A percentile compares a stretch with the other conserved stretches of the same genome.
phyloP scores from a whole-genome alignment of 2,888 invertebrate genomes.

The Omphaloscelis lunosa region DNA sequence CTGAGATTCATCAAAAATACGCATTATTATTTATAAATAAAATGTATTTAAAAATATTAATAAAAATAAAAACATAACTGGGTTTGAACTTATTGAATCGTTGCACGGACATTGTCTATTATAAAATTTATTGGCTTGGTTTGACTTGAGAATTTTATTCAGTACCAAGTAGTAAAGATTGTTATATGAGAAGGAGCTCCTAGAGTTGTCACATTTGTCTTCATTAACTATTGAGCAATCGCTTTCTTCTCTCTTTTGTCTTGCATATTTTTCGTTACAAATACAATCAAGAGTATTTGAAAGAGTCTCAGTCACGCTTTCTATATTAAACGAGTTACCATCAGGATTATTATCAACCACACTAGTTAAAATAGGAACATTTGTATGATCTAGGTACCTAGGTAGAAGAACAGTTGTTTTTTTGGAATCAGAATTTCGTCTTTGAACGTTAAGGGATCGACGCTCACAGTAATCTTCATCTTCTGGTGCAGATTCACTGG shows the following conservation, averaged over 20 bases:
- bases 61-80: conserved; percentile 42
- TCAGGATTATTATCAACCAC: neutral
- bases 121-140: conserved; percentile 19
- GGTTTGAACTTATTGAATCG: conserved; percentile 42
- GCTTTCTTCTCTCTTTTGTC: conserved; percentile 69
- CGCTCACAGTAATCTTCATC: conserved; percentile 87
- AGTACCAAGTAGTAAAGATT: conserved; percentile 54
- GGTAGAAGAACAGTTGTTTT: conserved; percentile 1
- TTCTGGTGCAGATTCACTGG: conserved; percentile 46
- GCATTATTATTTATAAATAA: conserved; percentile 24
- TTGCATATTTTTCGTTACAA: conserved; percentile 64
- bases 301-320: conserved; percentile 18
- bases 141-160: conserved; percentile 49
- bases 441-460: conserved; percentile 78
- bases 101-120: conserved; percentile 61
- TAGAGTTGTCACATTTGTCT: conserved; percentile 13
- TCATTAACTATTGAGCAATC: conserved; percentile 1
- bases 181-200: conserved; percentile 42
- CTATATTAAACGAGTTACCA: neutral
- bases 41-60: conserved; percentile 38
- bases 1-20: conserved; percentile 16
- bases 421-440: conserved; percentile 71
- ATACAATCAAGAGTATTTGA: conserved; percentile 59
- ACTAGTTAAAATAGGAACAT: neutral
- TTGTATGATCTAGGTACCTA: conserved; percentile 22